These are phyloP conservation scores for Phaonia tiefii DNA, from an alignment of 2,888 invertebrate species.

Conservation along the genomic window DNA sequence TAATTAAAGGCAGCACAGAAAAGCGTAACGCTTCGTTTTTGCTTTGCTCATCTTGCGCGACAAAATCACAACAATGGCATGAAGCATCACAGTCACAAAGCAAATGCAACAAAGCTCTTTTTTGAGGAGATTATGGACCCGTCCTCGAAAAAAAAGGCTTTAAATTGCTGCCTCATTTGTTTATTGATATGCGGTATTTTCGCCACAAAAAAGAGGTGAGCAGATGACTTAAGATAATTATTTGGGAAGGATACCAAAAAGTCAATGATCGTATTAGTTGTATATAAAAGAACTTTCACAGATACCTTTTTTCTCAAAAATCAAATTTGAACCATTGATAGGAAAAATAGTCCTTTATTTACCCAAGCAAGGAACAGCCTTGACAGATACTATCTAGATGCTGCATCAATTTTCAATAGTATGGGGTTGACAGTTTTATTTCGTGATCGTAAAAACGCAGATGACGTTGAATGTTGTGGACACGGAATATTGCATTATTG, in stretches of 20 bases:
- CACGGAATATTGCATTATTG: too few species aligned
- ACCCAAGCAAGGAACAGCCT: too few species aligned
- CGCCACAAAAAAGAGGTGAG: background rate
- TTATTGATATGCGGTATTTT: constrained; percentile 61
- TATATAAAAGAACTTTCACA: background rate
- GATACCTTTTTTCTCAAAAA: too few species aligned
- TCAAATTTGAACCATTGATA: too few species aligned
- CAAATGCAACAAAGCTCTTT: background rate
- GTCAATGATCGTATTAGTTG: background rate
- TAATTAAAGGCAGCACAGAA: constrained; percentile 74
- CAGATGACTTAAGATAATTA: too few species aligned
- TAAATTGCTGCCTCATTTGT: constrained; percentile 65
- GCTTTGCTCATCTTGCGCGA: constrained; percentile 38
- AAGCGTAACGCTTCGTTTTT: background rate
- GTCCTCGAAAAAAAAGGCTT: constrained; percentile 36
- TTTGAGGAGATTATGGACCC: constrained; percentile 13
- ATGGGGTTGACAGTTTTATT: too few species aligned
- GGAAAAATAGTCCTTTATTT: too few species aligned
- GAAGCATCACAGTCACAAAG: constrained; percentile 45
- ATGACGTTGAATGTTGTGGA: too few species aligned
- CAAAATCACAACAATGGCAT: constrained; percentile 42
- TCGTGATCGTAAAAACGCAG: too few species aligned
- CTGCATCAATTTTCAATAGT: too few species aligned
- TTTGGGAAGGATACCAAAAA: constrained; percentile 37
- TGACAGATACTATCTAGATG: too few species aligned